Evolutionary conservation across 2,113 vertebrate species (phyloP), one percentile per base, ranked within the genome.

Genomic region (Helogale parvula): DNA sequence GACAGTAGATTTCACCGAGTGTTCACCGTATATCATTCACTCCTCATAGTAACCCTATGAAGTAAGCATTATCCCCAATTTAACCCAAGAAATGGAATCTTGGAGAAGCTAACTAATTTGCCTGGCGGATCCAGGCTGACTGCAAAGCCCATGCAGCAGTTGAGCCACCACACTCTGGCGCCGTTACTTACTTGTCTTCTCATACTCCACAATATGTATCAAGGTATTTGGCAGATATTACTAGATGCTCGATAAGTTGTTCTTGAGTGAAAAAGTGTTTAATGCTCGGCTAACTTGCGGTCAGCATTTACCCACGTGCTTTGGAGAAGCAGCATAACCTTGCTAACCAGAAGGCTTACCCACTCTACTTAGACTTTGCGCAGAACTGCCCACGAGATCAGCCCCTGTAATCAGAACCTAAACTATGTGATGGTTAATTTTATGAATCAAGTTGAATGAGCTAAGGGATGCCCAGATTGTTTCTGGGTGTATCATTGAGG

Each of bases 211-310:
- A 71, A 38, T 35, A 74, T 35, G 60, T 60, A 68, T 47, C 52
- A 79, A 15, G 21, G 33, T 72, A 52, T 90, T 65, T 81, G 76
- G 80, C 45, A 91, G 68, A 60, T 27, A 74, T 83, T 89, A 33
- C 90, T 91, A 88, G 41, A 66, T 81, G 50, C 16, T 93, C n/a
- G 83, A 14, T 71, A 86, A 52, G 27, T 89, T 31, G 69, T 50
- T 89, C 3, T 80, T 83, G 27, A 89, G 83, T 23, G 13, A 89
- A 96, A 68, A 52, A 95, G 87, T 89, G 27, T 93, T 88, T 92
- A 92, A 89, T 93, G 47, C 60, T 89, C 38, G 96, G 57, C 33
- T 93, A 93, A 52, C 10, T 50, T 80, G 63, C 33, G 63, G 83
- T 94, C n/a, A 41, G 3, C 74, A 80, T 63, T 91, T 71, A 69